Conservation (phyloP, 2,113 vertebrate species). For the Prionailurus viverrinus region DNA sequence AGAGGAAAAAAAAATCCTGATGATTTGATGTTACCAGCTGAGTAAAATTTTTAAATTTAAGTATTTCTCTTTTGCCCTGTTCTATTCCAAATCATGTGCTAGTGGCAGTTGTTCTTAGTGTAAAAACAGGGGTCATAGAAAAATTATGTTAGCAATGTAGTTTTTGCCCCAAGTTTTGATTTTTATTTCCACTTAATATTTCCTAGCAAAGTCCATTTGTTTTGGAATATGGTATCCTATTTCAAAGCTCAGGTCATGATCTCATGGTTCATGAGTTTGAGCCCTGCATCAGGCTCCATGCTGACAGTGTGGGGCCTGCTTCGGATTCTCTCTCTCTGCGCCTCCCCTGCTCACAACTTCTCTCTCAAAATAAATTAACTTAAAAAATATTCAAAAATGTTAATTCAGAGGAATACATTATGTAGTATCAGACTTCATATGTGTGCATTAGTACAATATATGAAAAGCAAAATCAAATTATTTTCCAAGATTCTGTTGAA, state of each 20-base stretch:
- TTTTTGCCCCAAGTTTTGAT: neutral
- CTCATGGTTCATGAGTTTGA: no score
- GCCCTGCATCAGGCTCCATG: no score
- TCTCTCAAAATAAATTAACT: no score
- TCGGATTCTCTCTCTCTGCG: no score
- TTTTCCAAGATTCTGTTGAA: neutral
- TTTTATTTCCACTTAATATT: conserved; percentile 57
- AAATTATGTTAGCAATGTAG: neutral
- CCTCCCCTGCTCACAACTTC: no score
- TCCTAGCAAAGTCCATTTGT: conserved; percentile 53
- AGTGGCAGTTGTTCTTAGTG: neutral
- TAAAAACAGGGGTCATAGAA: conserved; percentile 1
- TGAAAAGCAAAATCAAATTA: conserved; percentile 44
- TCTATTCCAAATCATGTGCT: conserved; percentile 21
- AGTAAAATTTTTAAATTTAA: neutral
- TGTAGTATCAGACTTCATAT: neutral
- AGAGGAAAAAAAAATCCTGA: neutral
- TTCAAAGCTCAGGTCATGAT: conserved; percentile 55
- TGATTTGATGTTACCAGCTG: conserved; percentile 17
- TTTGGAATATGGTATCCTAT: conserved; percentile 78
- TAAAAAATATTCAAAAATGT: neutral
- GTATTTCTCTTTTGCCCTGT: neutral
- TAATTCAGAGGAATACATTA: neutral
- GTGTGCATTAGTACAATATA: neutral
- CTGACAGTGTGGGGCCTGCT: no score